Evolutionary conservation across 2,113 vertebrate genomes (phyloP).

Genomic region (Siphamia tubifer): DNA sequence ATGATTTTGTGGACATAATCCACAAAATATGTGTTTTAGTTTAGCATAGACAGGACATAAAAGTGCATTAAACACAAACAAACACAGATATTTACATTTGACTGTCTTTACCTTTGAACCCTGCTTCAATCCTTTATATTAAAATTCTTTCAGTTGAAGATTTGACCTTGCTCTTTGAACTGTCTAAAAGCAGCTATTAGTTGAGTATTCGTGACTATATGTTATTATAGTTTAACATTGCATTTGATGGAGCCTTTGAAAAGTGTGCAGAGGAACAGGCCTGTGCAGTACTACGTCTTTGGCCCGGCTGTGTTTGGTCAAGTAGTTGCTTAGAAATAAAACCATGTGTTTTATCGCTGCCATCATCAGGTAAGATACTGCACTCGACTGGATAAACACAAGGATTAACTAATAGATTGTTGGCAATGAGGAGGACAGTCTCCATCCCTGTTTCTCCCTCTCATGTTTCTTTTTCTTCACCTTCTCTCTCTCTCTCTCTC

Average conservation of each 20-base stretch:
- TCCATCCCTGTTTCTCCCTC: neutral
- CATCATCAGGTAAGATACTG: conserved; percentile 73
- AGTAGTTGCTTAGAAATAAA: conserved; percentile 69
- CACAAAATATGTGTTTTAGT: no score
- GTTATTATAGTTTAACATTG: neutral
- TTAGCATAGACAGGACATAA: no score
- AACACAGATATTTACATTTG: no score
- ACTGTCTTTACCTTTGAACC: neutral
- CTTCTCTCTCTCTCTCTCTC: neutral
- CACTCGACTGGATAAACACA: conserved; percentile 73
- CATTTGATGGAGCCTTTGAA: neutral
- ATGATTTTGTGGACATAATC: no score
- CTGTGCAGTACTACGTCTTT: conserved; percentile 13
- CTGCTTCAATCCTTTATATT: neutral
- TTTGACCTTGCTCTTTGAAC: neutral
- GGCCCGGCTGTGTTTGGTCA: conserved; percentile 61
- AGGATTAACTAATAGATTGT: conserved; percentile 74
- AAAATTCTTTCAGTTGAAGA: neutral
- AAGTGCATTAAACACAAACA: no score
- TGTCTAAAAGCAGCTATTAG: no score
- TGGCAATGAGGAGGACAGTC: conserved; percentile 54
- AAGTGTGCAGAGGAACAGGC: neutral
- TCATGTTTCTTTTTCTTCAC: neutral
- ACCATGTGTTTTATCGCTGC: conserved; percentile 49
- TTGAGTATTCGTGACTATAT: neutral